These are phyloP conservation scores for Galaxias olidus DNA, from an alignment of 2,797 vertebrate species.

Conservation along the genomic window DNA sequence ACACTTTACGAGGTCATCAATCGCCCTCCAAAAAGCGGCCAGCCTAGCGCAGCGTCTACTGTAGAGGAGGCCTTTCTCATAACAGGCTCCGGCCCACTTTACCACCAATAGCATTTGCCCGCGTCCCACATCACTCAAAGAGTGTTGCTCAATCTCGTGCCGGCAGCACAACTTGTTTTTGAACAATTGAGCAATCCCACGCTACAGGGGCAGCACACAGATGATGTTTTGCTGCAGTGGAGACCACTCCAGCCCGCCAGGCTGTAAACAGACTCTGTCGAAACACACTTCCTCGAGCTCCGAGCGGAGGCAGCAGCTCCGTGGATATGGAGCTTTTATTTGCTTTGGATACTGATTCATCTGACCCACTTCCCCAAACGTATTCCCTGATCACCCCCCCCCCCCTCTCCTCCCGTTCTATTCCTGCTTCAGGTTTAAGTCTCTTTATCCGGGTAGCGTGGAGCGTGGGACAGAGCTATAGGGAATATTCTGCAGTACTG, in stretches of 20 bases:
- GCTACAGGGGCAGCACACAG: too few species aligned
- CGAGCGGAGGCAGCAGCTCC: constrained; percentile 28
- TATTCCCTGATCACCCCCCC: constrained; percentile 39
- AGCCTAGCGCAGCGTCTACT: neutral
- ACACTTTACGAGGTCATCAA: too few species aligned
- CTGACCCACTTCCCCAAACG: constrained; percentile 67
- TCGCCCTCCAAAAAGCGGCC: neutral
- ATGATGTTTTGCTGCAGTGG: too few species aligned
- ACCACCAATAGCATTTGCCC: too few species aligned
- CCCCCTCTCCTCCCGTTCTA: constrained; percentile 11
- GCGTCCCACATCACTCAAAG: too few species aligned
- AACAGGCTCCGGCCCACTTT: too few species aligned
- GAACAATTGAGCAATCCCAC: too few species aligned
- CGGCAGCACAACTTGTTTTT: too few species aligned
- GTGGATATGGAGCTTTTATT: constrained; percentile 61
- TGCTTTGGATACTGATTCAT: constrained; percentile 69
- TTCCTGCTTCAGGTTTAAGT: too few species aligned
- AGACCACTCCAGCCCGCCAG: neutral
- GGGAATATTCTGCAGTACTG: constrained; percentile 44
- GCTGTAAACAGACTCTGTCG: neutral
- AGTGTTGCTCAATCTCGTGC: too few species aligned
- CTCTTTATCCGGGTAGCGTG: constrained; percentile 45
- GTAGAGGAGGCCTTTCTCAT: too few species aligned
- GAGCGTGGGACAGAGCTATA: neutral
- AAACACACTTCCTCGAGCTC: neutral